Percentiles rank a stretch among this genome's conserved stretches.
Evolutionary conservation across 2,113 vertebrate genomes (phyloP).

Genomic region (rabbit (Oryctolagus cuniculus)): mOryCun1.1 NC_091453.1:43757001-43757500

Average conservation of each 20-base stretch:
- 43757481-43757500: constrained; percentile 34
- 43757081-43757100: constrained; percentile 22
- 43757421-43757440: constrained; percentile 49
- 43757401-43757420: constrained; percentile 59
- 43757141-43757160: constrained; percentile 29
- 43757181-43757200: constrained; percentile 50
- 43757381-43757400: constrained; percentile 49
- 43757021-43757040: not conserved
- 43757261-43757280: constrained; percentile 52
- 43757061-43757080: constrained; percentile 35
- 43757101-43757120: constrained; percentile 49
- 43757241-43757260: constrained; percentile 48
- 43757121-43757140: constrained; percentile 34
- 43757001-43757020: not conserved
- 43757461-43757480: constrained; percentile 22
- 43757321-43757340: constrained; percentile 54
- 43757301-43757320: constrained; percentile 62
- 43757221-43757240: constrained; percentile 23
- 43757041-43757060: constrained; percentile 45
- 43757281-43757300: constrained; percentile 19
- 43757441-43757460: constrained; percentile 26
- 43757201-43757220: constrained; percentile 10
- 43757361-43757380: constrained; percentile 58
- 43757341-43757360: constrained; percentile 6
- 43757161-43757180: not conserved